Conservation (phyloP, 2,113 vertebrate genomes). For the Thunnus thynnus region DNA sequence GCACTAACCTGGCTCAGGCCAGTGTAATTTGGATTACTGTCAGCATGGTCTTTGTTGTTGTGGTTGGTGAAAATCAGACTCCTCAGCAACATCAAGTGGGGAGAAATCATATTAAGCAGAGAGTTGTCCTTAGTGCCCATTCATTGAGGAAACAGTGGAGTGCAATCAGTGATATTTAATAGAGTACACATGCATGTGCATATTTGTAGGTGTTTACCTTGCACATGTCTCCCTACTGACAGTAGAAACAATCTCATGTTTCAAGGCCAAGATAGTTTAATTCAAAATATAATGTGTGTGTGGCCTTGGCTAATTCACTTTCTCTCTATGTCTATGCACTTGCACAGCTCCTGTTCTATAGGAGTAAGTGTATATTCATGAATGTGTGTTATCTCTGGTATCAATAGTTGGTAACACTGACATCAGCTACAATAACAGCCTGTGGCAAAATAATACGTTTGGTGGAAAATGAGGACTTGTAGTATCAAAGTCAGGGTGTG, state of each 20-base stretch:
- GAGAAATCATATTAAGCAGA: conserved; percentile 16
- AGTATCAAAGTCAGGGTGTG: conserved; percentile 60
- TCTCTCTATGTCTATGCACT: conserved; percentile 19
- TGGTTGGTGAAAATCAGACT: conserved; percentile 35
- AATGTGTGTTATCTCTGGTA: conserved; percentile 41
- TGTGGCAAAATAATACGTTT: conserved; percentile 35
- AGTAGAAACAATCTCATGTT: conserved; percentile 38
- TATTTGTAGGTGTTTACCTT: conserved; percentile 54
- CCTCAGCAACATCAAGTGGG: conserved; percentile 11
- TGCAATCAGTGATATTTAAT: conserved; percentile 52
- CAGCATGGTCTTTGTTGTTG: conserved; percentile 35
- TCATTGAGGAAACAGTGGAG: conserved; percentile 28
- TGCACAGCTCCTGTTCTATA: conserved; percentile 14
- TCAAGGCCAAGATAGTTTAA: conserved; percentile 39
- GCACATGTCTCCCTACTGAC: conserved; percentile 23
- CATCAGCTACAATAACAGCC: conserved; percentile 57
- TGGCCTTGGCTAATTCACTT: conserved; percentile 33
- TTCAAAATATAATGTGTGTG: conserved; percentile 21
- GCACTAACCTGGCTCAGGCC: conserved; percentile 3
- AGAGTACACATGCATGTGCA: conserved; percentile 45
- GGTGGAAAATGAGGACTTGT: conserved; percentile 47
- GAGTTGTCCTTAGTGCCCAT: conserved; percentile 19
- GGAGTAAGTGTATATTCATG: background rate
- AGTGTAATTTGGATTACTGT: conserved; percentile 62
- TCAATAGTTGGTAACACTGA: conserved; percentile 44